Percentiles rank a stretch among this genome's conserved stretches.
Evolutionary conservation across 2,888 invertebrate genomes (phyloP).

Genomic region (Morpho helenor): DNA sequence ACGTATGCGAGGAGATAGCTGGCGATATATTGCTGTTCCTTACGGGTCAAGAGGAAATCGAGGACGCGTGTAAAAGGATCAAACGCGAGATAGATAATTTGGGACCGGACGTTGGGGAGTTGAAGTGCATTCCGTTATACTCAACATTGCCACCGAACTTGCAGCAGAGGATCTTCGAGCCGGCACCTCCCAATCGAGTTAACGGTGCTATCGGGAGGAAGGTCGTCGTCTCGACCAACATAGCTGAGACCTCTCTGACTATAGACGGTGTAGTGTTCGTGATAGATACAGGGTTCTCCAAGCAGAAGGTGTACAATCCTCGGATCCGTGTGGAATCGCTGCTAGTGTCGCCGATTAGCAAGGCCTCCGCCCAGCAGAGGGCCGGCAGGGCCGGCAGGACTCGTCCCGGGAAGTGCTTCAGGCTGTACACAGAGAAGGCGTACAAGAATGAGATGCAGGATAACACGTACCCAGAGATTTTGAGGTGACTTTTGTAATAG

Average conservation of each 20-base stretch:
- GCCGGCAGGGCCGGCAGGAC: constrained; percentile 99
- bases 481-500: constrained; percentile 55
- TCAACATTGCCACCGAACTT: constrained; percentile 98
- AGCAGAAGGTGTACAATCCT: constrained; percentile 97
- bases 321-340: constrained; percentile 95
- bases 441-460: constrained; percentile 98
- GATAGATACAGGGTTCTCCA: constrained; percentile 99
- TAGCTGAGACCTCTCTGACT: constrained; percentile 99
- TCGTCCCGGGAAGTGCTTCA: constrained; percentile 98
- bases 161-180: constrained; percentile 98
- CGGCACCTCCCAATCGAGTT: constrained; percentile 93
- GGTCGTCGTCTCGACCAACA: constrained; percentile 99
- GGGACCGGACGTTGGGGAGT: constrained; percentile 97
- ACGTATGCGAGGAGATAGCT: constrained; percentile 95
- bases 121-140: constrained; percentile 99
- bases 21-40: constrained; percentile 96
- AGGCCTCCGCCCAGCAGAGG: constrained; percentile 98
- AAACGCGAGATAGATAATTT: constrained; percentile 96
- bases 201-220: constrained; percentile 94
- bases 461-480: constrained; percentile 98
- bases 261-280: constrained; percentile 99
- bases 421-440: constrained; percentile 96
- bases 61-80: constrained; percentile 98
- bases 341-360: constrained; percentile 98
- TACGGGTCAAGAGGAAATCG: constrained; percentile 93